These are phyloP conservation scores for Melanotaenia trifasciata DNA, from an alignment of 2,797 vertebrate genomes.

Conservation along the genomic window DNA sequence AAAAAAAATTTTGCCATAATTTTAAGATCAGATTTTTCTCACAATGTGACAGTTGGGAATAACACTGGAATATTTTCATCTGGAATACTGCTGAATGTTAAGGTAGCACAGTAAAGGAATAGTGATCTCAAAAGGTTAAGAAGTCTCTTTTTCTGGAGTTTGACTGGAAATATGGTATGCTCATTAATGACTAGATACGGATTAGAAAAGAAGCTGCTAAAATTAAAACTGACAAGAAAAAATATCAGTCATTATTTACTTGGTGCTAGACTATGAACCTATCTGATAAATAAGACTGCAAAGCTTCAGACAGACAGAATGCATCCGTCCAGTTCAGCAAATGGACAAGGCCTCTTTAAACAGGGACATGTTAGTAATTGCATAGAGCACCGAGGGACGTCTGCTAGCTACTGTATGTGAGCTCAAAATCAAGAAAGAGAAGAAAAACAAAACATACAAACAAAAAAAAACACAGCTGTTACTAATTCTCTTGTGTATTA, in stretches of 20 bases:
- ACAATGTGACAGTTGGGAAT: conserved; percentile 11
- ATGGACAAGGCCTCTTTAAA: conserved; percentile 71
- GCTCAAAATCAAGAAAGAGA: conserved; percentile 45
- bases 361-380: conserved; percentile 60
- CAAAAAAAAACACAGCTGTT: conserved; percentile 29
- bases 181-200: neutral
- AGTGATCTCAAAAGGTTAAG: conserved; percentile 1
- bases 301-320: conserved; percentile 46
- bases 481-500: conserved; percentile 24
- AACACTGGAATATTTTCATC: conserved; percentile 26
- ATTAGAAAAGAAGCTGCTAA: conserved; percentile 23
- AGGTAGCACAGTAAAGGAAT: conserved; percentile 18
- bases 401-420: conserved; percentile 54
- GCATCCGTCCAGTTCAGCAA: conserved; percentile 45
- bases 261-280: conserved; percentile 22
- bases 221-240: conserved; percentile 31
- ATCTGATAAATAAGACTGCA: conserved; percentile 38
- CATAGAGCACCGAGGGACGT: conserved; percentile 69
- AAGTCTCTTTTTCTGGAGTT: neutral
- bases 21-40: conserved; percentile 34
- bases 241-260: conserved; percentile 30
- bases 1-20: conserved; percentile 21
- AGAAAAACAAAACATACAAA: conserved; percentile 20
- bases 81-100: conserved; percentile 23
- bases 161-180: neutral